Evolutionary conservation across 1,140 invertebrate genomes (phyloP), one percentile per base, ranked within the genome.

Genomic region (Drosophila erecta): DNA sequence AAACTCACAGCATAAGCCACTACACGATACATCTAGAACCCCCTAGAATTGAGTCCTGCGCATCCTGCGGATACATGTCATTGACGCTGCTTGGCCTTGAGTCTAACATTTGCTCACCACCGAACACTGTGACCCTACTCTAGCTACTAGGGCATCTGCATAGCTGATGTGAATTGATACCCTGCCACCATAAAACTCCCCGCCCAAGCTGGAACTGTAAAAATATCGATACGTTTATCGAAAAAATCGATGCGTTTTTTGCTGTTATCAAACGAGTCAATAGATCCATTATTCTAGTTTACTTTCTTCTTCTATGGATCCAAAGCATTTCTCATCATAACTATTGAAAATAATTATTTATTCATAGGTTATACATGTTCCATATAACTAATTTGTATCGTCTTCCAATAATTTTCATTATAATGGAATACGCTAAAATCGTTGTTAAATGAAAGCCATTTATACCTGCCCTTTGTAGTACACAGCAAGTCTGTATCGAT

Each of bases 11-110:
- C 66, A 44, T 47, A 20, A 12, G 20, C 33, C 67, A 35, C 47
- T 8, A 37, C 40, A 62, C 59, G 30, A 22, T 55, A 61, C 37
- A 57, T 75, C 11, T 67, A 76, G 73, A 67, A 49, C 15, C 73
- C 62, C 49, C 27, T 71, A 65, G 37, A 60, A 59, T 44, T 64
- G 70, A 59, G 24, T 51, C 47, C 57, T 37, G 47, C 65, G 67
- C 67, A 70, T 57, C 67, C 67, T 70, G 67, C 64, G 51, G 60
- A 43, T 67, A 4, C 7, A 50, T 44, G 58, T 50, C 33, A 67
- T 76, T 73, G 41, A 60, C 59, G 61, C 73, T 74, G 75, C 80
- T 83, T 79, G 80, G 76, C 60, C 65, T 84, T 79, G 59, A 58
- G 56, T 71, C 84, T 76, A 67, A 72, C 80, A 84, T 79, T 84